Evolutionary conservation across 2,113 vertebrate genomes (phyloP).

Genomic region (Capreolus pygargus): DNA sequence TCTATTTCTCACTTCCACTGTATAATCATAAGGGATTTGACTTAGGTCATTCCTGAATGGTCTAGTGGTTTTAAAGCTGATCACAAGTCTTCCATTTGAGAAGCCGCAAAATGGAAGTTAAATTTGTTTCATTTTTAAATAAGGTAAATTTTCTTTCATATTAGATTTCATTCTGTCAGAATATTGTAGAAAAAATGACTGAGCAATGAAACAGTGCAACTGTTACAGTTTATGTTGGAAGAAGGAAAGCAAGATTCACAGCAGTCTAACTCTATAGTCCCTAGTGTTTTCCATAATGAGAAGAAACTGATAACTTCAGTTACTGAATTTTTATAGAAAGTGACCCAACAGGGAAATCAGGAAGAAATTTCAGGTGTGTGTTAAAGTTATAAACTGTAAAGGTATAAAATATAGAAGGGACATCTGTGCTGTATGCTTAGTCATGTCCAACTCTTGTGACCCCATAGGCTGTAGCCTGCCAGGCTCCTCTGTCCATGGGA

Average conservation of each 20-base stretch:
- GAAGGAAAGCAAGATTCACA: not conserved
- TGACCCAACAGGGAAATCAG: not conserved
- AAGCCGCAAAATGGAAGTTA: not conserved
- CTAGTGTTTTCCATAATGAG: not conserved
- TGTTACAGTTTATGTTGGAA: rapidly evolving
- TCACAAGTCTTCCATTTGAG: not conserved
- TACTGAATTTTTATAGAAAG: not conserved
- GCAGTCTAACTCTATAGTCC: not conserved
- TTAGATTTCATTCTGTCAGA: not conserved
- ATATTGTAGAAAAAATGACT: not conserved
- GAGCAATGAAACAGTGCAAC: not conserved
- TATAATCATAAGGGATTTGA: not conserved
- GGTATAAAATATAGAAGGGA: not conserved
- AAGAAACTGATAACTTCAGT: not conserved
- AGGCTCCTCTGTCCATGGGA: not conserved
- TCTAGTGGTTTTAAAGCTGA: not conserved
- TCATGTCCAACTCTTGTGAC: not conserved
- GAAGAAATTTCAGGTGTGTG: not conserved
- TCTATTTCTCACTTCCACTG: not conserved
- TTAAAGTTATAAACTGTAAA: not conserved
- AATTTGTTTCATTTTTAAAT: not conserved
- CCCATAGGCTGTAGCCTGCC: not conserved
- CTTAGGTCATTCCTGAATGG: not conserved
- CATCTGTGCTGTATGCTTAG: not conserved
- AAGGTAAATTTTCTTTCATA: not conserved